A percentile compares a stretch with the other conserved stretches of the same genome.
Conservation (phyloP, 2,113 vertebrate species). For the Zosterops lateralis region DNA sequence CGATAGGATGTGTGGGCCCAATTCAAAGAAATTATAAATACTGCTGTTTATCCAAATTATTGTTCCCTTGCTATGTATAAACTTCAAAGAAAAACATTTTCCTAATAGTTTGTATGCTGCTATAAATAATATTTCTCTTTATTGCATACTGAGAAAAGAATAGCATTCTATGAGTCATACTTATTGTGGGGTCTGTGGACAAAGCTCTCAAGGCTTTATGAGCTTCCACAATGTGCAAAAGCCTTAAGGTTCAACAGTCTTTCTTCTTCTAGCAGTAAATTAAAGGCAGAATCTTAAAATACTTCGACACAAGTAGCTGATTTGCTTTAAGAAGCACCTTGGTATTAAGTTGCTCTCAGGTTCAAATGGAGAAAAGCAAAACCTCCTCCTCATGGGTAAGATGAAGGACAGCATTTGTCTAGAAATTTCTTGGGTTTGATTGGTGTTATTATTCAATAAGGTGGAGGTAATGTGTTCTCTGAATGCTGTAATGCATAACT, state of each 20-base stretch:
- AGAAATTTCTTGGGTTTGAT: not conserved
- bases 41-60: not conserved
- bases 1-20: not conserved
- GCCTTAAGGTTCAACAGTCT: not conserved
- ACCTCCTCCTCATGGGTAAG: not conserved
- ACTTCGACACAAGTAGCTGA: not conserved
- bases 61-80: not conserved
- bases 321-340: not conserved
- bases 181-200: slow-evolving; percentile 1
- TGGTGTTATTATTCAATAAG: not conserved
- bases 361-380: not conserved
- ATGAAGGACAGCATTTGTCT: not conserved
- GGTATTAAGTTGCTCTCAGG: not conserved
- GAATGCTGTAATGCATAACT: not conserved
- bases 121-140: slow-evolving; percentile 14
- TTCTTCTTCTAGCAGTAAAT: not conserved
- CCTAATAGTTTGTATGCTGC: not conserved
- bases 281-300: not conserved
- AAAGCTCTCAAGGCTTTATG: not conserved
- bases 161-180: not conserved
- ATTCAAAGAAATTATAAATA: not conserved
- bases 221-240: not conserved
- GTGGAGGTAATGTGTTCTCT: not conserved
- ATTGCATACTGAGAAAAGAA: not conserved
- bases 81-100: slow-evolving; percentile 8